Percentiles rank a stretch among this genome's conserved stretches.
phyloP scores from a whole-genome alignment of 2,797 vertebrate species.

The Crenichthys baileyi region DNA sequence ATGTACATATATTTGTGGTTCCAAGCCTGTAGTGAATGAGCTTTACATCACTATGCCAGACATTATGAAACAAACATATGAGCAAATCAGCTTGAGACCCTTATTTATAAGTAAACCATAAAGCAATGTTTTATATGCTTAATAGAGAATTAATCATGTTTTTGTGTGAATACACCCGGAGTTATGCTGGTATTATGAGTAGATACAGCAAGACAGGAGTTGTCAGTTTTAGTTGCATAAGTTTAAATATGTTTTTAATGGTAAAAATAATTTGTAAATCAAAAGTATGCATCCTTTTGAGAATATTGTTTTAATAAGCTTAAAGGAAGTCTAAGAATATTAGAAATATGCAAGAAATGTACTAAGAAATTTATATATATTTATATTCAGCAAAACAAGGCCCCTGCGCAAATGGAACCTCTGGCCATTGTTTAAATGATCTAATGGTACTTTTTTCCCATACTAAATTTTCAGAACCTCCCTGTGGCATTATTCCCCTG shows the following conservation, averaged over 20 bases:
- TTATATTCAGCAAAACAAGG: neutral
- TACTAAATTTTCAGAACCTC: conserved; percentile 25
- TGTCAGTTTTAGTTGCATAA: neutral
- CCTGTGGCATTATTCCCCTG: conserved; percentile 35
- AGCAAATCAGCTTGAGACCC: neutral
- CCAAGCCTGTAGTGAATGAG: neutral
- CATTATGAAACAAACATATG: neutral
- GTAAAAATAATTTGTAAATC: neutral
- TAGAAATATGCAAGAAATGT: neutral
- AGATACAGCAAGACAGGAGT: neutral
- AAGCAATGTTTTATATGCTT: neutral
- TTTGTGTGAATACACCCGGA: neutral
- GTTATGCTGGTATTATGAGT: neutral
- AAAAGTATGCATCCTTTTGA: neutral
- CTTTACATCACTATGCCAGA: neutral
- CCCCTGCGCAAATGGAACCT: neutral
- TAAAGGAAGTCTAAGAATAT: neutral
- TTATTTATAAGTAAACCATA: neutral
- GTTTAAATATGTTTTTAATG: neutral
- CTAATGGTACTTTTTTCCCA: conserved; percentile 1
- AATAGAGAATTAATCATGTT: neutral
- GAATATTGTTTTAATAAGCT: neutral
- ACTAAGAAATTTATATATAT: neutral
- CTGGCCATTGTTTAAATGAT: conserved; percentile 26
- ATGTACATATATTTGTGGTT: neutral